Evolutionary conservation across 2,113 vertebrate genomes (phyloP).

Genomic region (Acanthochromis polyacanthus): DNA sequence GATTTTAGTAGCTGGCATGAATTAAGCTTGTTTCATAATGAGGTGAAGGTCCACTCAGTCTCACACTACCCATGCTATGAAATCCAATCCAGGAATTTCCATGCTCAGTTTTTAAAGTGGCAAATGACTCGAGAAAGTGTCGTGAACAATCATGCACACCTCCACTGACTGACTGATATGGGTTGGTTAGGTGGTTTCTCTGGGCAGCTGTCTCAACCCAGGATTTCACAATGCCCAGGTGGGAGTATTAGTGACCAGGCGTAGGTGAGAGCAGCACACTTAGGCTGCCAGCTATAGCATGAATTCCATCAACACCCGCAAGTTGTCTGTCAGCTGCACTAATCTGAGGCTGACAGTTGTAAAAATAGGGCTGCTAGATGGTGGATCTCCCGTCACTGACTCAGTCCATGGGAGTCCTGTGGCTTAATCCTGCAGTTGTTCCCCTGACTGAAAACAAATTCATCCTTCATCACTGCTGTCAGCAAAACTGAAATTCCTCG

Average conservation of each 20-base stretch:
- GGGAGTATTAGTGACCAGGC: conserved; percentile 42
- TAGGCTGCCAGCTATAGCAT: conserved; percentile 49
- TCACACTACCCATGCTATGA: conserved; percentile 31
- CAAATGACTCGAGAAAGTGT: conserved; percentile 41
- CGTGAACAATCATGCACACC: conserved; percentile 21
- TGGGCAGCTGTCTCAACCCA: conserved; percentile 50
- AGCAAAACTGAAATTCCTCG: conserved; percentile 24
- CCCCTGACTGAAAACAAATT: conserved; percentile 68
- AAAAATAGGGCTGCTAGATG: conserved; percentile 63
- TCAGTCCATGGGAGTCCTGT: conserved; percentile 8
- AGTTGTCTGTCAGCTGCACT: conserved; percentile 67
- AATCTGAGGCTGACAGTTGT: conserved; percentile 76
- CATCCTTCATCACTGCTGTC: conserved; percentile 44
- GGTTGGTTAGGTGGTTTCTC: conserved; percentile 22
- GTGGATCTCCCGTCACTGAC: conserved; percentile 28
- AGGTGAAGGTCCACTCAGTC: conserved; percentile 27
- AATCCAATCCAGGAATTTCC: conserved; percentile 46
- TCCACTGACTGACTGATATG: conserved; percentile 28
- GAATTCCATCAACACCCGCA: conserved; percentile 61
- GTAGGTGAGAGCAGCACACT: conserved; percentile 16
- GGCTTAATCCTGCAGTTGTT: conserved; percentile 75
- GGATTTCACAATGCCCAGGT: conserved; percentile 39
- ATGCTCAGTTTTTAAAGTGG: conserved; percentile 1
- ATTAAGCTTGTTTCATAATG: conserved; percentile 38
- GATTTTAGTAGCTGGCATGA: conserved; percentile 37